These are phyloP conservation scores for Zaprionus kolodkinae DNA, from an alignment of 1,140 invertebrate genomes.

Conservation along the genomic window DNA sequence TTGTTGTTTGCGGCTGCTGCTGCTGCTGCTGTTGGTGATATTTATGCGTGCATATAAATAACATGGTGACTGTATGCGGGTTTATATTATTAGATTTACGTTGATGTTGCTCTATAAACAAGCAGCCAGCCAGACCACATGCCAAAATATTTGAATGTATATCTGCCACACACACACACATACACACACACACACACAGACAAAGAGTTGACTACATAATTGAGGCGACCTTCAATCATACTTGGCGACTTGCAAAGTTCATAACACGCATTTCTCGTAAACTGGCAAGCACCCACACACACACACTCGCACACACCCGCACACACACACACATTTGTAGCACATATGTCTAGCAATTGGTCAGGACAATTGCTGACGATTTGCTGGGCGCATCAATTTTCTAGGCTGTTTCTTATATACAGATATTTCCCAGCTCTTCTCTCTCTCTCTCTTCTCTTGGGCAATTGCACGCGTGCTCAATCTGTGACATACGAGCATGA, in stretches of 20 bases:
- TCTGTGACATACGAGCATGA: constrained; percentile 48
- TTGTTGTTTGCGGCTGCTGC: constrained; percentile 9
- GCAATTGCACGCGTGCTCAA: constrained; percentile 51
- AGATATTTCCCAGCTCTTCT: constrained; percentile 10
- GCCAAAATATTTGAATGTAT: constrained; percentile 69
- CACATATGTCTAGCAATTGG: constrained; percentile 52
- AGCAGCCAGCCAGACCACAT: constrained; percentile 42
- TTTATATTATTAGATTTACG: constrained; percentile 80
- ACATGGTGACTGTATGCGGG: constrained; percentile 55
- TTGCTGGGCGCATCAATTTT: constrained; percentile 52
- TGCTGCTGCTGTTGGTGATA: constrained; percentile 60
- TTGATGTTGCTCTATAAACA: constrained; percentile 61
- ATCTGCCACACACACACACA: constrained; percentile 31
- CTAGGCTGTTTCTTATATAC: constrained; percentile 25
- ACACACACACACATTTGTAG: not conserved
- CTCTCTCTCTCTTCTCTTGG: not conserved
- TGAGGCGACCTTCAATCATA: constrained; percentile 62
- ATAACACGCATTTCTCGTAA: constrained; percentile 54
- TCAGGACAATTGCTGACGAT: constrained; percentile 67
- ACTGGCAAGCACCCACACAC: constrained; percentile 14
- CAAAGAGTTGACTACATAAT: constrained; percentile 79
- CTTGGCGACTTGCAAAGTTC: constrained; percentile 46
- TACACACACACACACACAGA: too few relatives aligned
- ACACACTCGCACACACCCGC: not conserved
- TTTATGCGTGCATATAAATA: constrained; percentile 80